Base-by-base conservation (phyloP, 2,888 invertebrate genomes). In the Drosophila monieri region DNA sequence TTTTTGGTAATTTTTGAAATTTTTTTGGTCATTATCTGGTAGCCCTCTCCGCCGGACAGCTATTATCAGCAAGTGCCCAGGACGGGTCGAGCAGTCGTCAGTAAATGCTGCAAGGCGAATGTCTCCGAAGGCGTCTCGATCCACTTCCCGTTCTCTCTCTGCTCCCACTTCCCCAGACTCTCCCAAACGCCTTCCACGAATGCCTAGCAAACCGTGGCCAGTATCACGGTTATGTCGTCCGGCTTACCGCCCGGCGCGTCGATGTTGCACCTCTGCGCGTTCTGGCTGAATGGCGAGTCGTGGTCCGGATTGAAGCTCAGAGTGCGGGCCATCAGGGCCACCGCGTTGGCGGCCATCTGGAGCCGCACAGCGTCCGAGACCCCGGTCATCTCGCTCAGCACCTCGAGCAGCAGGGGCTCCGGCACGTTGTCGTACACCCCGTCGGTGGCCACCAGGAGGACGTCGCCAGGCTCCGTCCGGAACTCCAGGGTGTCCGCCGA, bases 341-440 rank as follows among this genome's bases (percentile, higher is more conserved):
- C 96, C 46, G 96, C 95, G 92, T 98, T 98, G 71, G 98, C 98
- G 70, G 96, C 96, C 76, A 94, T 95, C 92, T 98, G 98, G 76
- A 98, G 93, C 78, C 94, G 93, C 70, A 93, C 93, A 32, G 95
- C 94, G 91, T 96, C 95, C 23, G 92, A 91, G 79, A 94, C 94
- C 5, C 95, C 95, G 80, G 94, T 93, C 69, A 94, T 94, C 90
- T 95, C 94, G 77, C 93, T 92, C 92, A 98, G 94, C 92, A 97
- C 96, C 18, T 95, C 95, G 74, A 98, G 93, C 79, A 99, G 94
- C 91, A 97, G 93, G 72, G 95, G 94, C 86, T 97, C 97, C 68
- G 98, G 97, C 79, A 99, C 95, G 93, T 99, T 99, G 93, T 99
- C 99, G 92, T 98, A 99, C 64, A 99, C 96, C 55, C 99, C 99